These are phyloP conservation scores for Pararge aegeria DNA, from an alignment of 1,140 invertebrate species.

Conservation along the genomic window DNA sequence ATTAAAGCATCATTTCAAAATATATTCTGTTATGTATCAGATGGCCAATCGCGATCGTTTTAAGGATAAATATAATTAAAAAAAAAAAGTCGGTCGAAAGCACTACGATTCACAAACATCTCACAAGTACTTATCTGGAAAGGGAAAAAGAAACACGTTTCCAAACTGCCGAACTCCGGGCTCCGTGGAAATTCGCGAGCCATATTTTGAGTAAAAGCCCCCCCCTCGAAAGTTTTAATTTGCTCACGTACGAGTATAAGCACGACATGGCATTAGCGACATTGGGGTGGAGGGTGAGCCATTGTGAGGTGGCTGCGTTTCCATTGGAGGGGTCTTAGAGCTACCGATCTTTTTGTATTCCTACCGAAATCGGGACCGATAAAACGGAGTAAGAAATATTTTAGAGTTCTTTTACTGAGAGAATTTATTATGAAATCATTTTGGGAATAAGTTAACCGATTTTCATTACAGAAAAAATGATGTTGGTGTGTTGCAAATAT, in stretches of 20 bases:
- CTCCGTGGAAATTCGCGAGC: conserved; percentile 17
- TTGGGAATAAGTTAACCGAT: no score
- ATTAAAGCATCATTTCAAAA: no score
- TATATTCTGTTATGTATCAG: no score
- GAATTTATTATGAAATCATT: no score
- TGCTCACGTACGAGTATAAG: conserved; percentile 45
- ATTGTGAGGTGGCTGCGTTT: conserved; percentile 11
- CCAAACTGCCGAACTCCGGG: conserved; percentile 10
- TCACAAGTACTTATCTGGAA: conserved; percentile 1
- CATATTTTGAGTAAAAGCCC: conserved; percentile 14
- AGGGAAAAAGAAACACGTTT: conserved; percentile 11
- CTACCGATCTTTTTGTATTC: not conserved
- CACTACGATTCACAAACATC: not conserved
- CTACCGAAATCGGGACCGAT: no score
- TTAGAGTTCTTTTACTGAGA: no score
- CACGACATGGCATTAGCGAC: conserved; percentile 35
- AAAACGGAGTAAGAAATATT: not conserved
- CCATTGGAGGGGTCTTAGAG: not conserved
- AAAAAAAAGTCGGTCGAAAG: not conserved
- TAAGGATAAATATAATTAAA: no score
- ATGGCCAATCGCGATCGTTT: no score
- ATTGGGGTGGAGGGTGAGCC: conserved; percentile 24
- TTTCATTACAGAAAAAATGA: no score
- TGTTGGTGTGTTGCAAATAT: no score
- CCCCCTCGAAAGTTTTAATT: conserved; percentile 44